Base-by-base conservation (phyloP, 2,888 invertebrate species). In the Mantis religiosa region DNA sequence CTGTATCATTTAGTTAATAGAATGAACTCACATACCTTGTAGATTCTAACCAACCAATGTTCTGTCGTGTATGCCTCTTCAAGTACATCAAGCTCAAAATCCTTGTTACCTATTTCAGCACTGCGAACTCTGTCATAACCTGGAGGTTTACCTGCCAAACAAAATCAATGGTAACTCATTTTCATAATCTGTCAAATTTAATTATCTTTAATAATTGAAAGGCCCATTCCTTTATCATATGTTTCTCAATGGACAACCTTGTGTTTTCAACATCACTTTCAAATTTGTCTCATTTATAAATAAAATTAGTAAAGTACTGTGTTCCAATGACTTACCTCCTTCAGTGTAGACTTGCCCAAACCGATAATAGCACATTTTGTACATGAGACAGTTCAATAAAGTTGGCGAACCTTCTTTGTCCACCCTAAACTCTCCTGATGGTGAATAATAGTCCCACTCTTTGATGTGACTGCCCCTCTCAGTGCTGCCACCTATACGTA, bases 51-150 rank as follows among this genome's bases (percentile, higher is more conserved):
- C 86, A 99, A 95, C 99, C 99, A 99, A 94, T 99, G 99, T 93
- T 99, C 99, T 0, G 99, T 98, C 28, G 99, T 99, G 94, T 99
- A 99, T 0, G 99, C 99, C 94, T 99, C 99, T 93, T 99, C 99
- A n/a, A 99, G 94, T n/a, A 98, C 98, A 92, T 99, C 98, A 90
- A 99, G 94, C 93, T 98, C 98, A 94, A 99, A 99, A 93, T 99
- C 98, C 94, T 99, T 99, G 94, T 99, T 98, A 91, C 99, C 99
- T 92, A 99, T 99, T 94, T 99, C 99, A n/a, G 98, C 97, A 91
- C 97, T 97, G 89, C 99, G 95, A 0, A 99, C 99, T 91, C 99
- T 95, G 94, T 99, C 99, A 93, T 97, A 99, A 27, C 99, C 99
- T 2, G 98, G 97, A 81, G 99, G 98, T 91, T 98, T 98, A 82